Evolutionary conservation across 2,113 vertebrate species (phyloP).

Genomic region (Bujurquina vittata): DNA sequence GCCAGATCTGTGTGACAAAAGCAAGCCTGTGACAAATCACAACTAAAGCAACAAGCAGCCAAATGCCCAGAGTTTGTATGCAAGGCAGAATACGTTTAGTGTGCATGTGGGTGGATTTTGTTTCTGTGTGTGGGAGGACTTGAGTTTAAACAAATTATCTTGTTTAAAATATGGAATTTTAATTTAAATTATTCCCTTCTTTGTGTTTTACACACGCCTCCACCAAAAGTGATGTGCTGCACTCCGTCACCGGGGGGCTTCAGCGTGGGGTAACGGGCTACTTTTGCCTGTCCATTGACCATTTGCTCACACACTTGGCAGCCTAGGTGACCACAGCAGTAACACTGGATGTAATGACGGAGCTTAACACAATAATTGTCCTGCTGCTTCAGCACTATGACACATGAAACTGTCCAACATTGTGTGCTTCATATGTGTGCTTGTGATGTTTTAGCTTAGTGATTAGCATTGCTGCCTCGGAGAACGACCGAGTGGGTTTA

Average conservation of each 20-base stretch:
- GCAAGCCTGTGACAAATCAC: too few species aligned
- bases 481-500: constrained; percentile 44
- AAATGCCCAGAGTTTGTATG: background rate
- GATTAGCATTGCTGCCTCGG: constrained; percentile 40
- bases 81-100: background rate
- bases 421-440: background rate
- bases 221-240: background rate
- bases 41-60: background rate
- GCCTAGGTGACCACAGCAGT: background rate
- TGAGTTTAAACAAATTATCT: background rate
- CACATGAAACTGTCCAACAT: background rate
- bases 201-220: background rate
- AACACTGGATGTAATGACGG: background rate
- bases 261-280: background rate
- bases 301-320: background rate
- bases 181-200: background rate
- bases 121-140: background rate
- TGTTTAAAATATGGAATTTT: background rate
- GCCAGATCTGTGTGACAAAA: background rate
- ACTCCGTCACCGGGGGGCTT: background rate
- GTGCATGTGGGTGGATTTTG: constrained; percentile 1
- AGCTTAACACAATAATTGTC: background rate
- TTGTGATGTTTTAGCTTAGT: constrained; percentile 20
- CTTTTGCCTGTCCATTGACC: background rate
- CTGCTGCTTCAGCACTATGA: background rate